Evolutionary conservation across 1,140 invertebrate genomes (phyloP), one percentile per base, ranked within the genome.

Genomic region (Papilio glaucus): DNA sequence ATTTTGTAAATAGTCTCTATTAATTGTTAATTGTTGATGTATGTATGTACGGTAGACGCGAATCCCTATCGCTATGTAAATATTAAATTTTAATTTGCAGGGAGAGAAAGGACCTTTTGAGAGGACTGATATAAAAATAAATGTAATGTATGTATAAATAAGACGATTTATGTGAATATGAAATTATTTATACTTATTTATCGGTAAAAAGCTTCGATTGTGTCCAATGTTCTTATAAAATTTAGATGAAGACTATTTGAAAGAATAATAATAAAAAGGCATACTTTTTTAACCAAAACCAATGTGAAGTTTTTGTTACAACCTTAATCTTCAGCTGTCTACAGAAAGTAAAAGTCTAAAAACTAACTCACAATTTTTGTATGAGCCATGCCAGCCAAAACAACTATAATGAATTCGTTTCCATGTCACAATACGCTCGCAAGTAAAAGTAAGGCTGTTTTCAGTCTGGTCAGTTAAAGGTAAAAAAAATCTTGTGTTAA

Each of bases 111-210:
- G 89, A 93, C 89, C 91, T 93, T 93, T 91, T 91, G 88, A 89
- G 89, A 91, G 91, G 91, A 93, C 91, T 93, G 91, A 92, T 93
- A 91, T 92, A 81, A 88, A 89, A 89, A 89, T 91, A 92, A 91
- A 91, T 92, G 87, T 92, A 93, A 91, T 91, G 90, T 93, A 91
- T 91, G 89, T 93, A 92, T 90, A 93, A 85, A 89, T 91, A 91
- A 91, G 88, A 90, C 84, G 81, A 92, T 93, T 87, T 91, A 93
- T 93, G 90, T 93, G 91, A 93, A 93, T 92, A 93, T 91, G 78
- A 93, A 93, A 93, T 93, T 93, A 93, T 93, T 93, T 93, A 93
- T 93, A 93, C 89, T 93, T 93, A 93, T 93, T 93, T 93, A 93
- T 92, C 88, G 89, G 91, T 93, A 90, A 93, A 92, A 92, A 93